Percentiles rank a stretch among this genome's conserved stretches.
phyloP scores from a whole-genome alignment of 2,797 vertebrate genomes.

The Ceyx erithaca region DNA sequence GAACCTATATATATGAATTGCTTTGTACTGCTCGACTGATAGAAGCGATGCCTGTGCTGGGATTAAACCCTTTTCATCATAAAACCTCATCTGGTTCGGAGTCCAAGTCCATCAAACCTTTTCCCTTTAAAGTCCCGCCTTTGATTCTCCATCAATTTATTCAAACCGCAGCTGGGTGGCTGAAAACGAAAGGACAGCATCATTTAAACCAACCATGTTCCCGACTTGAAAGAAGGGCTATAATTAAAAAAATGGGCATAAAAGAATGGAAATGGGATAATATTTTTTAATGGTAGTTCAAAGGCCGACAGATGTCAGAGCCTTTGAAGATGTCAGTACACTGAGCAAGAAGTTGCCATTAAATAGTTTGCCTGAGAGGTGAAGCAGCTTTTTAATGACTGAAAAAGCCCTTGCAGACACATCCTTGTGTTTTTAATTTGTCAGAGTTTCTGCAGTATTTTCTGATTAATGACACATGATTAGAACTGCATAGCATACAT shows the following conservation, averaged over 20 bases:
- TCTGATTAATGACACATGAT: conserved; percentile 85
- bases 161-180: conserved; percentile 95
- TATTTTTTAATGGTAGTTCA: conserved; percentile 92
- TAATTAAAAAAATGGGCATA: conserved; percentile 98
- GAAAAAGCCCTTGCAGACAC: conserved; percentile 82
- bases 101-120: conserved; percentile 97
- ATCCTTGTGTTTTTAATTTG: conserved; percentile 87
- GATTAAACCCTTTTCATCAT: conserved; percentile 99
- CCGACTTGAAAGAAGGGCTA: conserved; percentile 89
- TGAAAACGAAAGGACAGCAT: conserved; percentile 88
- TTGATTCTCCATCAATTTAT: conserved; percentile 97
- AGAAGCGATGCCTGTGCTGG: conserved; percentile 95
- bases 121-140: conserved; percentile 96
- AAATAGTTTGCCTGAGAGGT: conserved; percentile 83
- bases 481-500: conserved; percentile 82
- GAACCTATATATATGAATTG: conserved; percentile 88
- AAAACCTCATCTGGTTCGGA: conserved; percentile 98
- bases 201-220: conserved; percentile 90
- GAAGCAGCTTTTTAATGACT: conserved; percentile 82
- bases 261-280: conserved; percentile 92
- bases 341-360: conserved; percentile 82
- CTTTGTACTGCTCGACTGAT: conserved; percentile 95
- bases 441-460: conserved; percentile 84
- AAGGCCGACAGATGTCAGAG: conserved; percentile 93
- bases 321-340: conserved; percentile 87